A percentile compares a stretch with the other conserved stretches of the same genome.
phyloP scores from a whole-genome alignment of 30 jellyfish, hydroid and myxozoan species.

The Catostylus mosaicus region DNA sequence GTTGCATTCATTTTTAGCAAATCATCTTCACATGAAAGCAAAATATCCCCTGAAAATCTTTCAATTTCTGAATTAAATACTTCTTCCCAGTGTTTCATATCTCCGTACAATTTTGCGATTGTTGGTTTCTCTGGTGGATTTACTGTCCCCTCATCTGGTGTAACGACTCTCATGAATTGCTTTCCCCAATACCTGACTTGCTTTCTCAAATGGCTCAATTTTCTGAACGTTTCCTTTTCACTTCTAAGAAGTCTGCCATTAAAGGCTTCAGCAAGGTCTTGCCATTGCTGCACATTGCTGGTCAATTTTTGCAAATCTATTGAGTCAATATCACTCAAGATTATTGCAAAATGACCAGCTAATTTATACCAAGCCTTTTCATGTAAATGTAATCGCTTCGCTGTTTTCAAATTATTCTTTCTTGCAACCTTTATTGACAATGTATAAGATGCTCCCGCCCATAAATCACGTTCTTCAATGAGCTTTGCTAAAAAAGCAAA shows the following conservation, averaged over 20 bases:
- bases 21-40: slow-evolving; percentile 88
- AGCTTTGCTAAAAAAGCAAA: slow-evolving; percentile 61
- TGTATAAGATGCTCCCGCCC: slow-evolving; percentile 93
- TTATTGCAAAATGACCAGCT: slow-evolving; percentile 61
- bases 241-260: slow-evolving; percentile 28
- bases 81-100: slow-evolving; percentile 92
- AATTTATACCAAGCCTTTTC: slow-evolving; percentile 92
- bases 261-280: slow-evolving; percentile 62
- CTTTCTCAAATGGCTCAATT: slow-evolving; percentile 41
- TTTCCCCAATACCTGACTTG: slow-evolving; percentile 70
- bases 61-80: slow-evolving; percentile 76
- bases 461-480: slow-evolving; percentile 87
- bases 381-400: slow-evolving; percentile 82
- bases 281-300: slow-evolving; percentile 77
- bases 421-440: slow-evolving; percentile 77
- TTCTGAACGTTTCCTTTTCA: slow-evolving; percentile 67
- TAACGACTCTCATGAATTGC: slow-evolving; percentile 68
- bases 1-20: slow-evolving; percentile 61
- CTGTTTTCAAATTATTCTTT: slow-evolving; percentile 81
- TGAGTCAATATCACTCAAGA: slow-evolving; percentile 70
- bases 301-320: slow-evolving; percentile 73
- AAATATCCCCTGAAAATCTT: slow-evolving; percentile 91
- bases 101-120: slow-evolving; percentile 49
- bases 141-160: slow-evolving; percentile 86
- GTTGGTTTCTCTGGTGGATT: slow-evolving; percentile 67